Evolutionary conservation across 1,140 invertebrate genomes (phyloP), one percentile per base, ranked within the genome.

Genomic region (Platyscapa corneri): DNA sequence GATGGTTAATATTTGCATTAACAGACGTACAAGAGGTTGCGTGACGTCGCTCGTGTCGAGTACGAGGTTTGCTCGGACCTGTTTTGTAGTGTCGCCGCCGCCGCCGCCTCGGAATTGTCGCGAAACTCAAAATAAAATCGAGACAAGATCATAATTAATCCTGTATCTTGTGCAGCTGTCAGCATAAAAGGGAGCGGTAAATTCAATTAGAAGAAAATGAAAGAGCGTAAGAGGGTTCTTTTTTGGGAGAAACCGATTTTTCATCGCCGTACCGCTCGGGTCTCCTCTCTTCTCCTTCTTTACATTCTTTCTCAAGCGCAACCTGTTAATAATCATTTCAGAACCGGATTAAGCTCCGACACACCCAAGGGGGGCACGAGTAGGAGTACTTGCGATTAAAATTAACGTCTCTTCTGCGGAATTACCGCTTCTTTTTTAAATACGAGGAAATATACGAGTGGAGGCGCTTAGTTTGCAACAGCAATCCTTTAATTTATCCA

Each of bases 271-370:
- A n/a, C 30, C 10, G 0, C 20, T 3, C 37, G 70, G 32, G 30
- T 3, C 3, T 30, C 30, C 27, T 46, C 16, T 3, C 3, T 30
- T 46, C 27, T 46, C 16, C 42, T 46, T 14, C 27, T 75, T 7
- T 16, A 30, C 20, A 32, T 74, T 46, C 8, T 74, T 72, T 70
- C 27, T 74, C 46, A 76, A 82, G 27, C 70, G 20, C 16, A 70
- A 32, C 53, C 78, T 82, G 84, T 85, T 82, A 85, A 82, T 82
- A 81, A 81, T 85, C 78, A 75, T 80, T 74, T 81, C 53, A 49
- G 64, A 67, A 75, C 39, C 49, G 78, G 77, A 85, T 76, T 85
- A 85, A 65, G 72, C 27, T 67, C 46, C 0, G 7, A 7, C 3
- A 27, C 20, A 42, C 3, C 37, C 20, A 42, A n/a, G 56, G 60